Conservation (phyloP, 30 jellyfish, hydroid and myxozoan species). For the Nemopilema nomurai region DNA sequence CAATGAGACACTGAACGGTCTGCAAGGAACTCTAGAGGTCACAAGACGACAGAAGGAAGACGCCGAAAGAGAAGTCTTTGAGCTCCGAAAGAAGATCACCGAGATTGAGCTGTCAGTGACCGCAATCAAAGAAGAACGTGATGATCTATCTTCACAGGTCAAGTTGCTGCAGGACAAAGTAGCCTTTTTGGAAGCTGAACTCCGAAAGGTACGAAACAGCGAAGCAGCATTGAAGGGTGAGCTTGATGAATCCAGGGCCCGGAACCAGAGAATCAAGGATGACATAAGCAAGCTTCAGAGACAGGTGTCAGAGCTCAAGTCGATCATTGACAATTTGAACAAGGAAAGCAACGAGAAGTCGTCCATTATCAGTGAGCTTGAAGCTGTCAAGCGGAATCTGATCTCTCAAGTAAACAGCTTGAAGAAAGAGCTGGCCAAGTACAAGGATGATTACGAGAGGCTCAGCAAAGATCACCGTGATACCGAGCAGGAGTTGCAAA, state of each 20-base stretch:
- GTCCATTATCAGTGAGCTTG: conserved; percentile 59
- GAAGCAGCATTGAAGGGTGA: conserved; percentile 91
- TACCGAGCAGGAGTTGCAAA: conserved; percentile 75
- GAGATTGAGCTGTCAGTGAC: conserved; percentile 75
- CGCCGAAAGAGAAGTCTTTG: conserved; percentile 83
- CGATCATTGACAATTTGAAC: conserved; percentile 71
- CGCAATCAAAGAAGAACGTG: conserved; percentile 85
- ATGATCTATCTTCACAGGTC: conserved; percentile 69
- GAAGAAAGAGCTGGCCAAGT: conserved; percentile 71
- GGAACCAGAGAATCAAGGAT: conserved; percentile 78
- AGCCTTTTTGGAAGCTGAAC: conserved; percentile 62
- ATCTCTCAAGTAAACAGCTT: conserved; percentile 65
- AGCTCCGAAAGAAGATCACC: conserved; percentile 77
- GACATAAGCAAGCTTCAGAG: conserved; percentile 73
- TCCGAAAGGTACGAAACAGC: conserved; percentile 71
- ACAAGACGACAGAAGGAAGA: conserved; percentile 87
- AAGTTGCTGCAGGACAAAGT: conserved; percentile 69
- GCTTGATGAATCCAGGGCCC: conserved; percentile 90
- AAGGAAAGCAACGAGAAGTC: conserved; percentile 76
- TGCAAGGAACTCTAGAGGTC: conserved; percentile 89
- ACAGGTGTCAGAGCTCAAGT: conserved; percentile 65
- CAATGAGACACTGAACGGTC: conserved; percentile 64
- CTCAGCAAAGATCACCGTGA: conserved; percentile 65
- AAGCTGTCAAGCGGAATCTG: conserved; percentile 62
- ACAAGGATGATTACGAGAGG: conserved; percentile 53